Evolutionary conservation across 2,797 vertebrate genomes (phyloP).

Genomic region (Tragopan temminckii): DNA sequence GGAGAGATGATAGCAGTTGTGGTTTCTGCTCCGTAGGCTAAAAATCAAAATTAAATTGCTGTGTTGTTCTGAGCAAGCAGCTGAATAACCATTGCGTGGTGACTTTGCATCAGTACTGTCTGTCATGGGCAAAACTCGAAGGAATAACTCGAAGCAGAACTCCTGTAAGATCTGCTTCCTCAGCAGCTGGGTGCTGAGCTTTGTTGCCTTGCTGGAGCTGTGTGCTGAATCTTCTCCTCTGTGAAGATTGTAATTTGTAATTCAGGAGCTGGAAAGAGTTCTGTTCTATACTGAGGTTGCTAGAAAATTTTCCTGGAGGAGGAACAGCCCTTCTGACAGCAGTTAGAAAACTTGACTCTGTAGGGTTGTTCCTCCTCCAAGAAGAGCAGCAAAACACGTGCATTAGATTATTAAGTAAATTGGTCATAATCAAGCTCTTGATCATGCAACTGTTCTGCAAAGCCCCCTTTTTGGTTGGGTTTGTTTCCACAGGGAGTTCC

Average conservation of each 20-base stretch:
- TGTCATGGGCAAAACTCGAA: background rate
- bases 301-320: background rate
- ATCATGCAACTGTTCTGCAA: background rate
- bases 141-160: background rate
- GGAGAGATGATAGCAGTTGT: background rate
- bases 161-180: background rate
- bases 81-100: slow-evolving; percentile 1
- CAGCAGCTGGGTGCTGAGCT: background rate
- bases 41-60: slow-evolving; percentile 42
- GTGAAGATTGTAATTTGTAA: background rate
- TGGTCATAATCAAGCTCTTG: background rate
- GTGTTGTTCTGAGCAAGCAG: slow-evolving; percentile 35
- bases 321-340: background rate
- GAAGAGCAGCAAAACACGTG: background rate
- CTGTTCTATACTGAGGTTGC: background rate
- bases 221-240: background rate
- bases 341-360: background rate
- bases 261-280: background rate
- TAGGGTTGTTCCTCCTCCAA: background rate
- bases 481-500: background rate
- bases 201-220: background rate
- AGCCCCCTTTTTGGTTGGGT: background rate
- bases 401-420: background rate
- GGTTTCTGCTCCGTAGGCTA: background rate
- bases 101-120: background rate